Percentiles rank a stretch among this genome's conserved stretches.
These are phyloP conservation scores for Lacerta bilineata DNA, from an alignment of 2,797 vertebrate species.

Conservation along the genomic window DNA sequence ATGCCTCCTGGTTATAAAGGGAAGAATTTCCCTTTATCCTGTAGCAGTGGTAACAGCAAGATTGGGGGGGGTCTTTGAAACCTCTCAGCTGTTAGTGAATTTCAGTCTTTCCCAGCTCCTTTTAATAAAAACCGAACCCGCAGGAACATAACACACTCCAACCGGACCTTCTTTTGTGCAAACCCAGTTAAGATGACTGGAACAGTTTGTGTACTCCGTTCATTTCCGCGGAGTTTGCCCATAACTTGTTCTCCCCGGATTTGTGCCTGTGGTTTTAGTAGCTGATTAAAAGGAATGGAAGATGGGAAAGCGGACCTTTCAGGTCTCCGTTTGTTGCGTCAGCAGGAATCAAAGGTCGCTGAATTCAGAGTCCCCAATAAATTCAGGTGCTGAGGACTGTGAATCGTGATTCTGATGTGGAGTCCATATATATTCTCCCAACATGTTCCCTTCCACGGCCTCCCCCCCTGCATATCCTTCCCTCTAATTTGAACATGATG, in stretches of 20 bases:
- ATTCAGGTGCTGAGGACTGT: too few relatives aligned
- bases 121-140: background rate
- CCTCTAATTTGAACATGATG: conserved; percentile 31
- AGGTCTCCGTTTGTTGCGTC: background rate
- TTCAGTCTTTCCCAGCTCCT: too few relatives aligned
- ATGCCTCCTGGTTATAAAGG: background rate
- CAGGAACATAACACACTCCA: too few relatives aligned
- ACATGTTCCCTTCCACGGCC: background rate
- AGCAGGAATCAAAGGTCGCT: background rate
- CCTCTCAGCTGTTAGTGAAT: background rate
- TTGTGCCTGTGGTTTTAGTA: background rate
- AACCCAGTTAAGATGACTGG: background rate
- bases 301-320: background rate
- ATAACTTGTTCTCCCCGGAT: too few relatives aligned
- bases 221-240: background rate
- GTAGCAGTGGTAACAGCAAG: background rate
- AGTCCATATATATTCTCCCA: background rate
- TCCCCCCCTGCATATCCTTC: too few relatives aligned
- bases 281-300: background rate
- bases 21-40: background rate
- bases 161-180: too few relatives aligned
- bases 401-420: background rate
- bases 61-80: background rate
- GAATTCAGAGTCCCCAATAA: background rate
- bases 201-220: background rate